These are phyloP conservation scores for Solea solea DNA, from an alignment of 2,113 vertebrate species.

Conservation along the genomic window DNA sequence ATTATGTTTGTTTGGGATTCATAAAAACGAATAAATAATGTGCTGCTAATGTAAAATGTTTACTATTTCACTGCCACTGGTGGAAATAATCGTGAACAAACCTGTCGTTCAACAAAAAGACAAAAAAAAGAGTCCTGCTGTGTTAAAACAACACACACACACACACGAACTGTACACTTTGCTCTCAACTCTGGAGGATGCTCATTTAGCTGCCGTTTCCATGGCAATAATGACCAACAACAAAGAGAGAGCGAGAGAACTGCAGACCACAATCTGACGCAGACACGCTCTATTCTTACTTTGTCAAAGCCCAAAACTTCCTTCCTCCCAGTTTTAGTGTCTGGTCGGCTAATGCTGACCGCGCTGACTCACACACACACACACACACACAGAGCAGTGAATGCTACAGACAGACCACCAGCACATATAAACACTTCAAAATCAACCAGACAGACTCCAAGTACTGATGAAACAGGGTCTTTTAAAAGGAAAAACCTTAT, in stretches of 20 bases:
- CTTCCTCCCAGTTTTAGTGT: slow-evolving; percentile 25
- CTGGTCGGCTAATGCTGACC: slow-evolving; percentile 24
- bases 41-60: too few relatives aligned
- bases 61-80: too few relatives aligned
- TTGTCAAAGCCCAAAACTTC: neutral
- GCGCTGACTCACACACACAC: slow-evolving; percentile 41
- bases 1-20: too few relatives aligned
- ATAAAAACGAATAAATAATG: too few relatives aligned
- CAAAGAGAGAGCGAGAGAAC: slow-evolving; percentile 45
- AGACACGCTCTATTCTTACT: slow-evolving; percentile 2
- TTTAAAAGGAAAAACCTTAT: slow-evolving; percentile 36
- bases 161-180: neutral
- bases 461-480: slow-evolving; percentile 32
- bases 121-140: neutral
- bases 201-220: slow-evolving; percentile 20
- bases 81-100: too few relatives aligned
- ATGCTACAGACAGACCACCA: slow-evolving; percentile 41
- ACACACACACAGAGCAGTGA: slow-evolving; percentile 1
- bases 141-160: neutral
- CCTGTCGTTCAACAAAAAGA: too few relatives aligned
- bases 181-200: neutral
- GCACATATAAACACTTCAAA: slow-evolving; percentile 20
- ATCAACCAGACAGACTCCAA: slow-evolving; percentile 21
- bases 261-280: slow-evolving; percentile 35
- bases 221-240: slow-evolving; percentile 48